Percentiles rank a stretch among this genome's conserved stretches.
phyloP scores from a whole-genome alignment of 2,113 vertebrate species.

The Podarcis muralis region DNA sequence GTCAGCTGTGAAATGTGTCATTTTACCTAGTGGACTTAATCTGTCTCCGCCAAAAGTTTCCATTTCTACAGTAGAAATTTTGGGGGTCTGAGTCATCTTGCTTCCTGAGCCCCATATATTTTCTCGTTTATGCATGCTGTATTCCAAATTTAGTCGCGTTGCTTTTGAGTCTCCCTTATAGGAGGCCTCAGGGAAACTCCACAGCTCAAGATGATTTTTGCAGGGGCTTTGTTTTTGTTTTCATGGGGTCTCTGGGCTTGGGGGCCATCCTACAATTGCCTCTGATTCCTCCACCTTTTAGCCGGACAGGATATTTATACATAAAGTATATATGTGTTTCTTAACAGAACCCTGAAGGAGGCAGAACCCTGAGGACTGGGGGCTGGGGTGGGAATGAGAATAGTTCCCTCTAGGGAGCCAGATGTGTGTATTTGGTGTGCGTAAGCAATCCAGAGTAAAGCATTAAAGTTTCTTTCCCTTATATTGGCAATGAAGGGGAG shows the following conservation, averaged over 20 bases:
- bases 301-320: neutral
- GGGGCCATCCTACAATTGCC: neutral
- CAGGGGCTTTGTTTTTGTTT: too few relatives aligned
- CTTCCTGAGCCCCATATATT: neutral
- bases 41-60: neutral
- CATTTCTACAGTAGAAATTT: neutral
- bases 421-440: slow-evolving; percentile 15
- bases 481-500: slow-evolving; percentile 36
- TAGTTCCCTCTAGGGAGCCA: slow-evolving; percentile 15
- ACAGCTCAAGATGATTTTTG: neutral
- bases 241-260: neutral
- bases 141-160: neutral
- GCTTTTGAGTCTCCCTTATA: neutral
- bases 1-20: neutral
- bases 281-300: neutral
- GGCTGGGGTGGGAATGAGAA: neutral
- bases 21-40: neutral
- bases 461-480: neutral
- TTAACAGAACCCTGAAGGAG: slow-evolving; percentile 14
- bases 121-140: neutral
- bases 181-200: neutral
- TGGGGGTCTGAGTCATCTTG: neutral
- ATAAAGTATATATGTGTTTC: neutral
- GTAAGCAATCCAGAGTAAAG: neutral
- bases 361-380: neutral